phyloP scores from a whole-genome alignment of 2,888 invertebrate species.

The Callyntrura guangdongensis region DNA sequence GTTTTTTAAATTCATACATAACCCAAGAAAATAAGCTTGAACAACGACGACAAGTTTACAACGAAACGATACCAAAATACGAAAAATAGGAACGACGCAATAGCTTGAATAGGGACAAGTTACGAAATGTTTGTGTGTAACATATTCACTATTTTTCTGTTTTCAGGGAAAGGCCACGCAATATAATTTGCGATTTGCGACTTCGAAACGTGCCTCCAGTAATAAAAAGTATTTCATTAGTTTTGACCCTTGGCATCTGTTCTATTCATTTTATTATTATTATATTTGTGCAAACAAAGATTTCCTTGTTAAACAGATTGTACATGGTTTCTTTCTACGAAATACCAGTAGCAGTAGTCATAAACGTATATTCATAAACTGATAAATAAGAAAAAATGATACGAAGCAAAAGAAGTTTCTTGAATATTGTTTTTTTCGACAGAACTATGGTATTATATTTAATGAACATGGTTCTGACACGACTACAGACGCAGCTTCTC shows the following conservation, averaged over 20 bases:
- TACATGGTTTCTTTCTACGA: neutral
- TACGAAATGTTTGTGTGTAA: neutral
- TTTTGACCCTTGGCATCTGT: conserved; percentile 57
- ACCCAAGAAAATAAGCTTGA: too few species aligned
- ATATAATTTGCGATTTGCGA: neutral
- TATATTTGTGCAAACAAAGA: conserved; percentile 17
- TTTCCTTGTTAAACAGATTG: neutral
- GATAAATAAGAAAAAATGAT: neutral
- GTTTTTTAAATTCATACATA: too few species aligned
- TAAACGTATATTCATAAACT: neutral
- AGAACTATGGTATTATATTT: conserved; percentile 3
- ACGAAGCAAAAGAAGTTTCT: neutral
- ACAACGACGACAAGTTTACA: too few species aligned
- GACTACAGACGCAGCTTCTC: neutral
- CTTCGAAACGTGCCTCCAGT: conserved; percentile 5
- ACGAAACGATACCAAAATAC: too few species aligned
- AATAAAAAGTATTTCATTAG: conserved; percentile 46
- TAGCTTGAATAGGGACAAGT: conserved; percentile 13
- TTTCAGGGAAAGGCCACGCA: neutral
- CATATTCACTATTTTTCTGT: neutral
- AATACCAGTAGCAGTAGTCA: neutral
- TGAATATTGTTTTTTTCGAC: neutral
- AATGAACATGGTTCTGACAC: conserved; percentile 15
- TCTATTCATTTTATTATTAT: conserved; percentile 13
- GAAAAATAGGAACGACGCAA: too few species aligned